A percentile compares a stretch with the other conserved stretches of the same genome.
Evolutionary conservation across 2,113 vertebrate species (phyloP).

Genomic region (Acrocephalus kingi): DNA sequence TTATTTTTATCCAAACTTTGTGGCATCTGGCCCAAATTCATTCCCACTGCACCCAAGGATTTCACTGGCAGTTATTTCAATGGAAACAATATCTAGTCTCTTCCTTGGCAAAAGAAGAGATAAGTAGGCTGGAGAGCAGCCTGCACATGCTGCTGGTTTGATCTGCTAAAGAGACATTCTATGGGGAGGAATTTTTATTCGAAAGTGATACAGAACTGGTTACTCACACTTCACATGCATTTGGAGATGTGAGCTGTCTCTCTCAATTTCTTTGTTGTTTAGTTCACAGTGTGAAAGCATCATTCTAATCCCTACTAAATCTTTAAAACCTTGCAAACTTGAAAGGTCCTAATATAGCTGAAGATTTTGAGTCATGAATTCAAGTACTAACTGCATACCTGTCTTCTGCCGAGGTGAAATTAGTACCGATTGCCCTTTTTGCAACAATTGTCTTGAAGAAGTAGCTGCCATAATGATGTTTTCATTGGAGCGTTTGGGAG

Average conservation of each 20-base stretch:
- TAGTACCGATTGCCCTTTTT: accelerated
- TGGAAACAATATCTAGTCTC: neutral
- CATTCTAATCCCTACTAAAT: neutral
- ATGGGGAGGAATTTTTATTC: neutral
- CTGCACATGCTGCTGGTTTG: neutral
- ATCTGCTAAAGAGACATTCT: neutral
- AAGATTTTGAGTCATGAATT: neutral
- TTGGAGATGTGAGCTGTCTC: neutral
- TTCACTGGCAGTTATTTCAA: neutral
- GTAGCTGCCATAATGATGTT: neutral
- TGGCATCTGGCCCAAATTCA: neutral
- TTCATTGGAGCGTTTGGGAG: neutral
- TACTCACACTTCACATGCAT: neutral
- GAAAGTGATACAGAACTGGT: neutral
- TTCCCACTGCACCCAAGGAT: neutral
- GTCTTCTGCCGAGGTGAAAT: neutral
- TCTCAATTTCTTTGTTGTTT: neutral
- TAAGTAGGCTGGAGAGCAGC: neutral
- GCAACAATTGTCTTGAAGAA: neutral
- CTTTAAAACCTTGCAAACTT: neutral
- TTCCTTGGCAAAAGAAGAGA: neutral
- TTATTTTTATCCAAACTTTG: neutral
- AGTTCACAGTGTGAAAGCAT: neutral
- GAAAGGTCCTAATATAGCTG: neutral
- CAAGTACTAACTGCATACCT: neutral